Percentiles rank a stretch among this genome's conserved stretches.
phyloP scores from a whole-genome alignment of 2,113 vertebrate species.

The Nesogale talazaci region DNA sequence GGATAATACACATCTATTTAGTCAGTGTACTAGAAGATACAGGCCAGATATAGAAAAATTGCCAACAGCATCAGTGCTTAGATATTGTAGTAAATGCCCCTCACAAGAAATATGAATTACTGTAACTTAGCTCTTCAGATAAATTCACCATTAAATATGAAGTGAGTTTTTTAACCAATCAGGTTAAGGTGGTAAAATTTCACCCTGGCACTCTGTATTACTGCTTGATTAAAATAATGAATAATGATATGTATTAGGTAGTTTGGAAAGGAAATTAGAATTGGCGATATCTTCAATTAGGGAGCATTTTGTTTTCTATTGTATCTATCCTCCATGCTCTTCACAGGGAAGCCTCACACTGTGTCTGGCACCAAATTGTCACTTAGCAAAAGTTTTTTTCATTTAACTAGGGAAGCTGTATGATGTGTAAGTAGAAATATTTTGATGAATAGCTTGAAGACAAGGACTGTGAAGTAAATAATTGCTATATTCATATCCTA shows the following conservation, averaged over 20 bases:
- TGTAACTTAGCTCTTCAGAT: not conserved
- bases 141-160: not conserved
- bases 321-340: not conserved
- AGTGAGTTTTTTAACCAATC: not conserved
- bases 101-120: not conserved
- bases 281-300: not conserved
- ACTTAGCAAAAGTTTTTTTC: constrained; percentile 35
- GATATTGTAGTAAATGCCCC: not conserved
- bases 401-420: constrained; percentile 37
- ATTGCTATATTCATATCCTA: not conserved
- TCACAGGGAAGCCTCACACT: constrained; percentile 5
- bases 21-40: not conserved
- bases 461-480: not conserved
- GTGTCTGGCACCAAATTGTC: not conserved
- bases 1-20: not conserved
- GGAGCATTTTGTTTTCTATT: constrained; percentile 11
- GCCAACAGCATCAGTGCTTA: not conserved
- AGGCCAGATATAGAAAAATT: not conserved
- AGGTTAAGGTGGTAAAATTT: not conserved
- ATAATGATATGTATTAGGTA: not conserved
- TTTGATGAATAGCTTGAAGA: not conserved
- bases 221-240: not conserved
- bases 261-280: constrained; percentile 34
- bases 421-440: not conserved
- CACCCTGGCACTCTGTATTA: not conserved